A percentile compares a stretch with the other conserved stretches of the same genome.
phyloP scores from a whole-genome alignment of 2,888 invertebrate species.

The Drosophila robusta region DNA sequence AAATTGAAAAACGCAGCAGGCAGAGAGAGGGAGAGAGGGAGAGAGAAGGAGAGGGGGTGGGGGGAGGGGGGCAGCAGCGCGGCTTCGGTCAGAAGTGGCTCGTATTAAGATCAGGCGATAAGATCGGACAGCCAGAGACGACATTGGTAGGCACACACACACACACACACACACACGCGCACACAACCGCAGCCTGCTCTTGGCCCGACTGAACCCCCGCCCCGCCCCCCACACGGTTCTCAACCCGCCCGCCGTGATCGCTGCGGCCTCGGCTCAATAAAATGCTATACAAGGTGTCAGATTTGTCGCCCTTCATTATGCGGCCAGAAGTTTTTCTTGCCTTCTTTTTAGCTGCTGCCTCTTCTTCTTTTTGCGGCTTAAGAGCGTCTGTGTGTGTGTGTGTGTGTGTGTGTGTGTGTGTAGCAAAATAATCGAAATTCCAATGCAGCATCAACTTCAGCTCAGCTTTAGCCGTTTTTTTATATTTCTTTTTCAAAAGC shows the following conservation, averaged over 20 bases:
- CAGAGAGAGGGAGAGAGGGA: not conserved
- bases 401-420: constrained; percentile 12
- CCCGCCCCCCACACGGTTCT: not conserved
- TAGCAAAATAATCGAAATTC: constrained; percentile 75
- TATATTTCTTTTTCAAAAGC: not conserved
- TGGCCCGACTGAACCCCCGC: constrained; percentile 29
- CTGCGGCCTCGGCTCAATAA: constrained; percentile 75
- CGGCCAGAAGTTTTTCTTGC: constrained; percentile 59
- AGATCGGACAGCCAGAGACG: constrained; percentile 79
- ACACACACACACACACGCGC: constrained; percentile 1
- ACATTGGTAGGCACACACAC: constrained; percentile 40
- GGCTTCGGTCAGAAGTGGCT: constrained; percentile 71
- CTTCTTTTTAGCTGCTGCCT: constrained; percentile 9
- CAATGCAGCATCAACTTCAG: constrained; percentile 54
- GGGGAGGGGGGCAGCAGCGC: constrained; percentile 10
- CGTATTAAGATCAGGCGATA: constrained; percentile 84
- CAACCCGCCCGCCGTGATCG: not conserved
- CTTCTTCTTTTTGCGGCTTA: constrained; percentile 68
- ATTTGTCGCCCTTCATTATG: constrained; percentile 85
- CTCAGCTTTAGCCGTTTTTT: constrained; percentile 29
- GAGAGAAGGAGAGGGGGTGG: not conserved
- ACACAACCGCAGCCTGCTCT: constrained; percentile 43
- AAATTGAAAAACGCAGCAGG: constrained; percentile 70
- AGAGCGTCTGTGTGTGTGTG: constrained; percentile 13
- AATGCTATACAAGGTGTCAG: constrained; percentile 85